phyloP scores from a whole-genome alignment of 2,797 vertebrate genomes.

The Ficedula albicollis region DNA sequence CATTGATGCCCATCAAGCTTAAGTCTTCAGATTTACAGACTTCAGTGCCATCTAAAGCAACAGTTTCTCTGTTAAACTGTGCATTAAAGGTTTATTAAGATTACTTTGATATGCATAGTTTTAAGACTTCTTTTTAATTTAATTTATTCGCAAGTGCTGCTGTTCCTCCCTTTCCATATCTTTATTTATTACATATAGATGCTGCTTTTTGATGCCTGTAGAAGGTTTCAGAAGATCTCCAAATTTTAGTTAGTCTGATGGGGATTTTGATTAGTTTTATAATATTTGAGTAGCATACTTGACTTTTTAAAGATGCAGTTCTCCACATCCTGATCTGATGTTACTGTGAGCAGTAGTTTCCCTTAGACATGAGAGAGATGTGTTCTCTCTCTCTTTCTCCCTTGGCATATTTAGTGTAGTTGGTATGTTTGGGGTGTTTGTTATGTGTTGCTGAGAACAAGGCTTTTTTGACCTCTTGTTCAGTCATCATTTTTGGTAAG shows the following conservation, averaged over 20 bases:
- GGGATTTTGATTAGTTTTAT: neutral
- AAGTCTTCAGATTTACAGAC: neutral
- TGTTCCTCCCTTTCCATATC: neutral
- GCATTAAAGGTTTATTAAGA: neutral
- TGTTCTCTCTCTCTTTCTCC: neutral
- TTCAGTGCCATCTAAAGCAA: neutral
- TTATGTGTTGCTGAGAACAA: neutral
- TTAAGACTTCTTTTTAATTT: neutral
- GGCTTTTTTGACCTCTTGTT: neutral
- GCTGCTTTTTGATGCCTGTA: neutral
- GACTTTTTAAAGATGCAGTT: neutral
- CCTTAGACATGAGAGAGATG: neutral
- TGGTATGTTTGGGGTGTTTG: neutral
- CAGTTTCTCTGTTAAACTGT: neutral
- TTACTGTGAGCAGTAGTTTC: neutral
- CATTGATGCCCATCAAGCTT: neutral
- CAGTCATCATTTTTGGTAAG: neutral
- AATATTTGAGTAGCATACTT: neutral
- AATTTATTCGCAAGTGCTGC: neutral
- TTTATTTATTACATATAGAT: neutral
- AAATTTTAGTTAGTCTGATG: conserved; percentile 35
- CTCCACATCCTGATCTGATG: neutral
- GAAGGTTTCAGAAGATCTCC: neutral
- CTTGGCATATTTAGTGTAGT: neutral
- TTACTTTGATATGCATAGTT: neutral